Conservation (phyloP, 2,797 vertebrate species). For the Brachymystax lenok region DNA sequence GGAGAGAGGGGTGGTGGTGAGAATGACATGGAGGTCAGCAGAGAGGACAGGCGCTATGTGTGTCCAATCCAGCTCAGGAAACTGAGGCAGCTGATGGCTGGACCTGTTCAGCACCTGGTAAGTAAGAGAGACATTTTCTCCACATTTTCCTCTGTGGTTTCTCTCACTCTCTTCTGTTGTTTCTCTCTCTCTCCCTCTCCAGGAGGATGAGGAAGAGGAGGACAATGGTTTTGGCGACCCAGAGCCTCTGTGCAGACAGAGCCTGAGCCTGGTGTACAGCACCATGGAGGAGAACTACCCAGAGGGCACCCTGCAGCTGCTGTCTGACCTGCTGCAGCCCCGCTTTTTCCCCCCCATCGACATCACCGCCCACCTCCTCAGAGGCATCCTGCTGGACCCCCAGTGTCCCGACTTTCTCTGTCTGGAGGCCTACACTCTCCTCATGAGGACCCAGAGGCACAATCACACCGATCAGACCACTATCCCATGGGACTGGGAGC, state of each 20-base stretch:
- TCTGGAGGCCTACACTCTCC: constrained; percentile 84
- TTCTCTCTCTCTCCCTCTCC: neutral
- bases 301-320: constrained; percentile 73
- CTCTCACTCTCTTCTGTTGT: neutral
- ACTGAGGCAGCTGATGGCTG: constrained; percentile 50
- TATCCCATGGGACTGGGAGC: constrained; percentile 90
- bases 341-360: neutral
- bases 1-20: constrained; percentile 21
- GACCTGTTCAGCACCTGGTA: constrained; percentile 55
- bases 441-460: constrained; percentile 93
- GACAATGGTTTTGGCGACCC: constrained; percentile 30
- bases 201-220: constrained; percentile 49
- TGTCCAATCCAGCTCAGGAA: constrained; percentile 60
- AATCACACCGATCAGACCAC: constrained; percentile 79
- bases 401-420: constrained; percentile 64
- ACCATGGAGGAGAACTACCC: constrained; percentile 88
- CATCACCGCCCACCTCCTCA: constrained; percentile 79
- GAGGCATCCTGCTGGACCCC: constrained; percentile 76
- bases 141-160: neutral
- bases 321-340: neutral
- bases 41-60: constrained; percentile 58
- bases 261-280: constrained; percentile 45
- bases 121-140: neutral
- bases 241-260: no score
- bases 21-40: constrained; percentile 42